Conservation (phyloP, 2,797 vertebrate genomes). For the Miichthys miiuy region DNA sequence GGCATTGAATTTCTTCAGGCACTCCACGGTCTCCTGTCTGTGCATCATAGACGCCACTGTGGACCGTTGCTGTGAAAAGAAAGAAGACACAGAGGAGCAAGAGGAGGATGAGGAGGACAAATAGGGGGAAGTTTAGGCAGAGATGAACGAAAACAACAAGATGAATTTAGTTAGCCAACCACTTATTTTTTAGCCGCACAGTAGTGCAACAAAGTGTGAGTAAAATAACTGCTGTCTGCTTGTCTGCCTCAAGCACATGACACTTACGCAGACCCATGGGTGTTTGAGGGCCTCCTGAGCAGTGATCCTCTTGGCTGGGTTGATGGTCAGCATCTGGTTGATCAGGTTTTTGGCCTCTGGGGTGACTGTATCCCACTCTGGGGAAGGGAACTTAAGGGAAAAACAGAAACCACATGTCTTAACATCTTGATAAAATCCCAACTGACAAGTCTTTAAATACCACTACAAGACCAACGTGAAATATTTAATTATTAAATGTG, state of each 20-base stretch:
- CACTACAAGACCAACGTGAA: too few relatives aligned
- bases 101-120: slow-evolving; percentile 3
- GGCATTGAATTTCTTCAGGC: slow-evolving; percentile 99
- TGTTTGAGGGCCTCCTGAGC: slow-evolving; percentile 98
- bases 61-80: slow-evolving; percentile 91
- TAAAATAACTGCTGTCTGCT: neutral
- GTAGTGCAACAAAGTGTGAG: neutral
- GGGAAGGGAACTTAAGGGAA: slow-evolving; percentile 91
- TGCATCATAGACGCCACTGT: slow-evolving; percentile 99
- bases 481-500: too few relatives aligned
- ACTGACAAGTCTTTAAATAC: too few relatives aligned
- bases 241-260: slow-evolving; percentile 10
- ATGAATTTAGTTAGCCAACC: neutral
- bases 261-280: slow-evolving; percentile 99
- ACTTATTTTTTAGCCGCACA: neutral
- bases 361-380: slow-evolving; percentile 98
- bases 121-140: neutral
- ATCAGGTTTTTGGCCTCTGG: slow-evolving; percentile 99
- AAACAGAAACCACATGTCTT: neutral
- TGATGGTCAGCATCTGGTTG: slow-evolving; percentile 99
- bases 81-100: neutral
- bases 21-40: slow-evolving; percentile 98
- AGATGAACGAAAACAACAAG: neutral
- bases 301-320: slow-evolving; percentile 97
- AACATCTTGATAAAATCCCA: neutral